Conservation (phyloP, 2,888 invertebrate species). For the Dinocampus coccinellae region DNA sequence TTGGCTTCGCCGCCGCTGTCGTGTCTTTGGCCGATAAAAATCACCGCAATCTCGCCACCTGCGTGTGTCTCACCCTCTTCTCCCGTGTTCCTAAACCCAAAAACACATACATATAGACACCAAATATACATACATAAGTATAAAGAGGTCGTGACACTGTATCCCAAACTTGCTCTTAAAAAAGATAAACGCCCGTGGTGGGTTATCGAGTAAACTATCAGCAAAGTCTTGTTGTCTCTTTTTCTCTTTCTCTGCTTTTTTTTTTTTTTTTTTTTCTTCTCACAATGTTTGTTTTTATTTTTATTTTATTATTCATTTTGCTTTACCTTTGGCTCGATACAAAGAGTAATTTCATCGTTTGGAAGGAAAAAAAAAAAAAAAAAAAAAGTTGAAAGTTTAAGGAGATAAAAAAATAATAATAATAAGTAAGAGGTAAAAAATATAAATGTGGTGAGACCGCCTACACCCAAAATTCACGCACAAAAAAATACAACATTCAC, state of each 20-base stretch:
- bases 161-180: neutral
- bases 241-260: neutral
- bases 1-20: neutral
- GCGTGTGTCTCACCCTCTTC: neutral
- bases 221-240: neutral
- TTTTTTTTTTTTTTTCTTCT: neutral
- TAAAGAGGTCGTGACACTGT: neutral
- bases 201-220: neutral
- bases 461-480: conserved; percentile 16
- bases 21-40: neutral
- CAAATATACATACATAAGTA: neutral
- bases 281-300: no score
- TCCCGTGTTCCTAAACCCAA: neutral
- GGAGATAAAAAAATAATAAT: neutral
- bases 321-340: neutral
- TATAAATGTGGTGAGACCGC: conserved; percentile 19
- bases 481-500: conserved; percentile 18
- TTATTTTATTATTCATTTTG: neutral
- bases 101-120: neutral
- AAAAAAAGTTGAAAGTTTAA: no score
- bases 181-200: neutral
- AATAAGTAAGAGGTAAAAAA: no score
- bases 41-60: conserved; percentile 18
- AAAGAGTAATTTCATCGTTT: neutral
- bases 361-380: neutral